These are phyloP conservation scores for Syngnathus acus DNA, from an alignment of 2,797 vertebrate species.

Conservation along the genomic window DNA sequence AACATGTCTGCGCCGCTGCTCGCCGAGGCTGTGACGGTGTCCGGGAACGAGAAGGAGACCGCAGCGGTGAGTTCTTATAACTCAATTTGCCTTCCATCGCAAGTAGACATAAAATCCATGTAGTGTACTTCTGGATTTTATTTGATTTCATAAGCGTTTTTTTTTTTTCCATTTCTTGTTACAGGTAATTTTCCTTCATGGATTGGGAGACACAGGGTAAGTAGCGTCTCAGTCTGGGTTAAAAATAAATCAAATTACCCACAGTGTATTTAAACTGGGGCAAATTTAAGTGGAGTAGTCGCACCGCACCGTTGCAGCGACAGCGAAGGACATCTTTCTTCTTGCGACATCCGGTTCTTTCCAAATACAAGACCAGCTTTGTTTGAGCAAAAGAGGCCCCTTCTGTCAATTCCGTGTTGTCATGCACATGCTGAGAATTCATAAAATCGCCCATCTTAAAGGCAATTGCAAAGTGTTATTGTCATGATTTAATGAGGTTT, in stretches of 20 bases:
- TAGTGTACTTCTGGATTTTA: too few relatives aligned
- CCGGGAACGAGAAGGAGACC: slow-evolving; percentile 91
- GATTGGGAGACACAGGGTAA: slow-evolving; percentile 94
- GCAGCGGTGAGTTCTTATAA: slow-evolving; percentile 79
- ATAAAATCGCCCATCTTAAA: background rate
- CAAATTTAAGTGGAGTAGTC: background rate
- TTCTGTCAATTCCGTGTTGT: background rate
- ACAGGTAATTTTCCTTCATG: slow-evolving; percentile 97
- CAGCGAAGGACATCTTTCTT: background rate
- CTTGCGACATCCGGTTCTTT: background rate
- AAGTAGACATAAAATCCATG: too few relatives aligned
- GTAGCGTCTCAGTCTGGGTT: slow-evolving; percentile 38
- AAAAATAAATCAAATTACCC: background rate
- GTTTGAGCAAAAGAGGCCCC: background rate
- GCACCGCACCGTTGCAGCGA: background rate
- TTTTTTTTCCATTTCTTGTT: slow-evolving; percentile 12
- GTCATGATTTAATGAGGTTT: background rate
- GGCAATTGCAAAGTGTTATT: too few relatives aligned
- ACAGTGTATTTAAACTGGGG: background rate
- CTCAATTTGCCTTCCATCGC: background rate
- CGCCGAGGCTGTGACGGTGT: slow-evolving; percentile 89
- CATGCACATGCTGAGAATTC: background rate
- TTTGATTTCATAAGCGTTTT: too few relatives aligned
- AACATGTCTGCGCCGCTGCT: slow-evolving; percentile 99
- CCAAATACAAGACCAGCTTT: background rate